Evolutionary conservation across 2,888 invertebrate genomes (phyloP).

Genomic region (Globia sparganii): DNA sequence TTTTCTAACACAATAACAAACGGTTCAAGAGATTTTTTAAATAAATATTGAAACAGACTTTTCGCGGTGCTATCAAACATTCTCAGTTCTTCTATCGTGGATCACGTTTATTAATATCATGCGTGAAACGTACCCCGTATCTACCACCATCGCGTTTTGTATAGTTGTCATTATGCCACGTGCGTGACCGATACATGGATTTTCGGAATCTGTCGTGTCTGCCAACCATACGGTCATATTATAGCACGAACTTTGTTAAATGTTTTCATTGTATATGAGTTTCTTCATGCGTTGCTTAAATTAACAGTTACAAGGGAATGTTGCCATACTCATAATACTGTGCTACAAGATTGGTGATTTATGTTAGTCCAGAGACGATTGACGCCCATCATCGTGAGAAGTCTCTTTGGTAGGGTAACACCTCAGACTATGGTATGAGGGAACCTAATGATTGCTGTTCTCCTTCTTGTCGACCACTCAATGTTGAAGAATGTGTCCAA

Average conservation of each 20-base stretch:
- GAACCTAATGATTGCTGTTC: neutral
- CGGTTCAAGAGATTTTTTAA: conserved; percentile 4
- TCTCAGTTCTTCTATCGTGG: neutral
- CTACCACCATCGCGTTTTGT: conserved; percentile 25
- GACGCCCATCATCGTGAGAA: too few relatives aligned
- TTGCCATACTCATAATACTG: neutral
- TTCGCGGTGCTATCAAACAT: conserved; percentile 15
- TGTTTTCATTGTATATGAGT: conserved; percentile 1
- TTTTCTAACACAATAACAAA: conserved; percentile 6
- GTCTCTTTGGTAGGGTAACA: neutral
- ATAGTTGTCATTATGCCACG: conserved; percentile 46
- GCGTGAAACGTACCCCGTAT: conserved; percentile 26
- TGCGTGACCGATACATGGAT: conserved; percentile 42
- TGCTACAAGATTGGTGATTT: neutral
- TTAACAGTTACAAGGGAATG: neutral
- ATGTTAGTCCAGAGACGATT: neutral
- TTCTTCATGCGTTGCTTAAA: conserved; percentile 3
- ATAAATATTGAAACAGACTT: conserved; percentile 14
- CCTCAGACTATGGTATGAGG: neutral
- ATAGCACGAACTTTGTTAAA: conserved; percentile 18
- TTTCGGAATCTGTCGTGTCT: conserved; percentile 18
- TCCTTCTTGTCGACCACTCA: neutral
- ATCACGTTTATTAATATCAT: conserved; percentile 40
- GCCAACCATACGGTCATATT: neutral
- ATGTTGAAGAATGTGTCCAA: neutral